Conservation (phyloP, 2,888 invertebrate species). For the Hydraecia micacea region DNA sequence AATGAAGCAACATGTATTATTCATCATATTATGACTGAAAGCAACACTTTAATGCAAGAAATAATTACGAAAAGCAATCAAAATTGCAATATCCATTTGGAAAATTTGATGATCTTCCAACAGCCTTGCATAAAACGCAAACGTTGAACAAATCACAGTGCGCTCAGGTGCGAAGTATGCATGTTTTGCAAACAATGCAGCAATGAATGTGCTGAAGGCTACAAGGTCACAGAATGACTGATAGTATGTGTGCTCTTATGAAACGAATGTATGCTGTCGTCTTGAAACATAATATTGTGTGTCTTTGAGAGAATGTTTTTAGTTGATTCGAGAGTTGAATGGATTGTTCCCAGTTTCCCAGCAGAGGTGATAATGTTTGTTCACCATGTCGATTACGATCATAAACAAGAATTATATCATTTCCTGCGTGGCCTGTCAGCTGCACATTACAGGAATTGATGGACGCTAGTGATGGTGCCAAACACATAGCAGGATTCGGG, state of each 20-base stretch:
- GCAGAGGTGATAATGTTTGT: not conserved
- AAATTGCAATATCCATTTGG: slow-evolving; percentile 24
- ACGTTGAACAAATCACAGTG: slow-evolving; percentile 27
- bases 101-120: slow-evolving; percentile 36
- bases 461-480: not conserved
- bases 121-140: slow-evolving; percentile 37
- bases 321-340: slow-evolving; percentile 5
- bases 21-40: not conserved
- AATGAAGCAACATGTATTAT: not conserved
- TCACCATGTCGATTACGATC: not conserved
- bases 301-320: not conserved
- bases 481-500: not conserved
- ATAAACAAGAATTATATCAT: slow-evolving; percentile 2
- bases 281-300: slow-evolving; percentile 26
- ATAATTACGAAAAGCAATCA: slow-evolving; percentile 18
- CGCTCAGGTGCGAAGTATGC: slow-evolving; percentile 52
- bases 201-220: slow-evolving; percentile 36
- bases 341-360: not conserved
- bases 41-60: not conserved
- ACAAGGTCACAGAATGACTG: slow-evolving; percentile 59
- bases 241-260: slow-evolving; percentile 54
- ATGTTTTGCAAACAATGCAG: slow-evolving; percentile 65
- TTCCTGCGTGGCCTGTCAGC: not conserved
- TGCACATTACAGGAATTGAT: not conserved
- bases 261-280: slow-evolving; percentile 43